phyloP scores from a whole-genome alignment of 2,797 vertebrate genomes.

The Rhincodon typus region DNA sequence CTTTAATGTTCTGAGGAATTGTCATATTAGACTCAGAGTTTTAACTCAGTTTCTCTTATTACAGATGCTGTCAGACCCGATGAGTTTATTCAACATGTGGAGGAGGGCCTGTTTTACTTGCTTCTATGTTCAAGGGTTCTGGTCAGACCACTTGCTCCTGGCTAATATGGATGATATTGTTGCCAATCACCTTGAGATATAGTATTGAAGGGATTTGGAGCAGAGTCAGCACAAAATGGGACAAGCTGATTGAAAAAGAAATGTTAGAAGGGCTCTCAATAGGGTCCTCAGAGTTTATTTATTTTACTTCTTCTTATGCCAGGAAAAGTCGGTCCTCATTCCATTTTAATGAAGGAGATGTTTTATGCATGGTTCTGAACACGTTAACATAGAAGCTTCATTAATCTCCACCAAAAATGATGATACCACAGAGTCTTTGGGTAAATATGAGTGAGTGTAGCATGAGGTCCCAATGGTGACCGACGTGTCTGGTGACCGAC shows the following conservation, averaged over 20 bases:
- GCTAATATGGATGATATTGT: not conserved
- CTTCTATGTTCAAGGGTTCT: not conserved
- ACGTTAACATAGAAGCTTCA: no score
- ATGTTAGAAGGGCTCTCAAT: not conserved
- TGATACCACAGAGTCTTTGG: no score
- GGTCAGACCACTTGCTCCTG: not conserved
- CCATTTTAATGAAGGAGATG: not conserved
- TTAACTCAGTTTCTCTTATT: no score
- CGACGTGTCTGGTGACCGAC: no score
- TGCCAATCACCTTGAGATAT: not conserved
- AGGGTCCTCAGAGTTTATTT: not conserved
- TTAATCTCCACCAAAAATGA: no score
- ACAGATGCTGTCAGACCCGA: no score
- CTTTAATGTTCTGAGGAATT: no score
- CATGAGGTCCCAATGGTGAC: no score
- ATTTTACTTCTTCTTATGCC: not conserved
- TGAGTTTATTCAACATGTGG: no score
- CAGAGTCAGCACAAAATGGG: not conserved
- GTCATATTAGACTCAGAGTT: no score
- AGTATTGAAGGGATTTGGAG: not conserved
- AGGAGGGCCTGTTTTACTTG: not conserved
- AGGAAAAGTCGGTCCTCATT: not conserved
- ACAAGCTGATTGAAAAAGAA: not conserved
- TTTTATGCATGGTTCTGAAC: no score
- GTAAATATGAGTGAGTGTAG: no score